Evolutionary conservation across 2,888 invertebrate species (phyloP), one percentile per base, ranked within the genome.

Genomic region (Agrotis clavis): DNA sequence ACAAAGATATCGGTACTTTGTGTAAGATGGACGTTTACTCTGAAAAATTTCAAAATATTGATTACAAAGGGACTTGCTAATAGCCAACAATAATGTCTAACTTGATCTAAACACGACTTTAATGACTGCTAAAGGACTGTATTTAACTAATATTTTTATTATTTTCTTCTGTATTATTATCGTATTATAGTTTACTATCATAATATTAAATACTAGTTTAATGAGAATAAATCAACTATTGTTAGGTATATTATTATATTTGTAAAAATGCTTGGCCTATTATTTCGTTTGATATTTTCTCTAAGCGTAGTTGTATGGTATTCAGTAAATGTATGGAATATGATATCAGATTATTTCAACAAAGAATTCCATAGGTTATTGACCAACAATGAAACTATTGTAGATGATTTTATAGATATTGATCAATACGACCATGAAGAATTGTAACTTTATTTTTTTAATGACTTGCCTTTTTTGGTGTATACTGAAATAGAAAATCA

Each of bases 281-380:
- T 97, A 54, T 95, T 98, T 83, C 97, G 98, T 79, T 96, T 97
- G 18, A 90, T 97, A 73, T 96, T 98, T 83, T 97, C 98, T 1
- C 82, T 98, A 7, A 96, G 97, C 51, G 95, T 98, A n/a, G 95
- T 98, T 84, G 93, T 97, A 70, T 98, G 98, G 97, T 98, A 98
- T 91, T 97, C 97, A 67, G 88, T 97, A 47, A 97, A 97, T 81
- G 96, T 98, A 67, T 97, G 98, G 97, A 97, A 96, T 83, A 95
- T 98, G 94, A 98, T 98, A 85, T 97, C 98, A 81, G 97, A 97
- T 79, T 98, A 98, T 91, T 98, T 98, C 89, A 97, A 97, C 80
- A 97, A 96, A 54, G 97, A 98, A 92, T 98, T 98, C 88, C 96
- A 97, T 77, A 97, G 95, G 81, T 96, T 97, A 86, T 87, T 98